Evolutionary conservation across 2,797 vertebrate genomes (phyloP).

Genomic region (Dermochelys coriacea): DNA sequence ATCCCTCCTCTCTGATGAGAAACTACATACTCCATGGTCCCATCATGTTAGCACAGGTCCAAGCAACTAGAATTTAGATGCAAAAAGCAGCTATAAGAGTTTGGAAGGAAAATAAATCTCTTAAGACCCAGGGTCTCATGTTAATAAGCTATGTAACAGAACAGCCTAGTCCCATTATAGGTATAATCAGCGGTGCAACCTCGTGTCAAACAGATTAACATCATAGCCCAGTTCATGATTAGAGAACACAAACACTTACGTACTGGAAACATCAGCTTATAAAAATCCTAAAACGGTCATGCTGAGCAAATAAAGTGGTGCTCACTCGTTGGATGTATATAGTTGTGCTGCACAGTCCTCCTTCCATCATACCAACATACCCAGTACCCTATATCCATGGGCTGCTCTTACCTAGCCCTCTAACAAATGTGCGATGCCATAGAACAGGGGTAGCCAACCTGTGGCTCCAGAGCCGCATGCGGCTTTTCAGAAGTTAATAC

Average conservation of each 20-base stretch:
- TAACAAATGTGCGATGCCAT: fast-evolving
- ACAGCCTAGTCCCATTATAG: not conserved
- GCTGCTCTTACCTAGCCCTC: slow-evolving; percentile 19
- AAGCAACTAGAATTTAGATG: not conserved
- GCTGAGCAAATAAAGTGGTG: not conserved
- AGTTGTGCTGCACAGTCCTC: not conserved
- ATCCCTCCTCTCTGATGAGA: not conserved
- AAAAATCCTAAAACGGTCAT: slow-evolving; percentile 7
- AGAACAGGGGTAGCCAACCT: not conserved
- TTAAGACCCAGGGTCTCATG: fast-evolving
- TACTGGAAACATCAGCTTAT: slow-evolving; percentile 29
- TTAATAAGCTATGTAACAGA: slow-evolving; percentile 43
- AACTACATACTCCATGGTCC: not conserved
- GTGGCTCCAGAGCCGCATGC: too few relatives aligned
- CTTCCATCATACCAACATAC: not conserved
- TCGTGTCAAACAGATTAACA: slow-evolving; percentile 12
- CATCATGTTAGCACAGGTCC: not conserved
- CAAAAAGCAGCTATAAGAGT: not conserved
- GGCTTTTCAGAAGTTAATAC: too few relatives aligned
- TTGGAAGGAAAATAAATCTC: not conserved
- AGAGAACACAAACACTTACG: slow-evolving; percentile 25
- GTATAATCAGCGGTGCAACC: not conserved
- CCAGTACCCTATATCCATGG: not conserved
- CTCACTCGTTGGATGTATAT: not conserved
- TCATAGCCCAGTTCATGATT: slow-evolving; percentile 4